Evolutionary conservation across 2,113 vertebrate genomes (phyloP), one percentile per base, ranked within the genome.

Genomic region (Atrichornis clamosus): DNA sequence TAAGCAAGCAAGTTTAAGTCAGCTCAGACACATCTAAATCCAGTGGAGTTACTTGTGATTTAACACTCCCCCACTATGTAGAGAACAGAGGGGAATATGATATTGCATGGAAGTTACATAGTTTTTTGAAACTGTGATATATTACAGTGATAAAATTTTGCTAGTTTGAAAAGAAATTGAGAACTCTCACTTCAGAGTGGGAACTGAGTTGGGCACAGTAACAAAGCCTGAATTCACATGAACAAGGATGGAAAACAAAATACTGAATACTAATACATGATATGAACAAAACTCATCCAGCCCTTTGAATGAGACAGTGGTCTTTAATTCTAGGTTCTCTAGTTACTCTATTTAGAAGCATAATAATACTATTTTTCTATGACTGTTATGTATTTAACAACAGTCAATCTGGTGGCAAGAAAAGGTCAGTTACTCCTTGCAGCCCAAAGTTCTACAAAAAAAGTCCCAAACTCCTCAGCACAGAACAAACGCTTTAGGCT

Each of bases 251-350:
- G 35, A 92, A 76, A 93, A 95, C 47, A 81, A 67, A 63, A 68
- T 11, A 65, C 15, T 55, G 75, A 80, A 67, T 27, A 80, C 60
- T 23, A 77, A 53, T 28, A 82, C 10, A 15, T 55, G 35, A 52
- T 14, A 83, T 0, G 15, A 92, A 80, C 19, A 70, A 63, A 47
- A 62, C 5, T 67, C 47, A 70, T 63, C 41, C 33, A 87, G 84
- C 35, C 30, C 62, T 87, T 41, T 55, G 67, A 91, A 78, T 17
- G 53, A 91, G 84, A 72, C 7, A n/a, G 53, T 16, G 26, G 62
- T 65, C 81, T 83, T 92, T 74, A 91, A 93, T 88, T 88, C n/a
- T 80, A 92, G 30, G 47, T 83, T 93, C 65, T 78, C 70, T 63
- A 53, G 70, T 73, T 81, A 84, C 72, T 77, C 59, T 81, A 22